Evolutionary conservation across 2,113 vertebrate species (phyloP).

Genomic region (Xenus cinereus): DNA sequence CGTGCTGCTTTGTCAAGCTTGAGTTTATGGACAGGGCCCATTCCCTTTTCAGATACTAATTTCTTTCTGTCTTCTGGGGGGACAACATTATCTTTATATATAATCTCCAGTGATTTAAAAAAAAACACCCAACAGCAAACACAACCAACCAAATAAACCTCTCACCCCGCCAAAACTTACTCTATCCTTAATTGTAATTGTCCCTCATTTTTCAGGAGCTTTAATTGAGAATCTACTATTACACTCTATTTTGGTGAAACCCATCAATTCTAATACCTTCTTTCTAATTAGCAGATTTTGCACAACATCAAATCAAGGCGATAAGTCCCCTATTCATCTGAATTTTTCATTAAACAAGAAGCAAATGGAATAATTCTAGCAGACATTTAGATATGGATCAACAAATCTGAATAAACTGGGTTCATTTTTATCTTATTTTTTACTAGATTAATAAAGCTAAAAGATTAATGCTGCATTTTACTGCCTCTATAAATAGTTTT

Average conservation of each 20-base stretch:
- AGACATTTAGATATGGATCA: conserved; percentile 34
- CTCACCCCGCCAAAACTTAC: background rate
- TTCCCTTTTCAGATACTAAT: background rate
- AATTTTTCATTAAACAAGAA: conserved; percentile 38
- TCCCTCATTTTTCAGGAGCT: background rate
- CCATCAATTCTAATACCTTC: background rate
- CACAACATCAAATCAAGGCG: conserved; percentile 10
- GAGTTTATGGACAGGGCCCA: background rate
- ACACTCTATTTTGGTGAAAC: conserved; percentile 27
- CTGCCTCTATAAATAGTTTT: conserved; percentile 9
- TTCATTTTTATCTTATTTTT: background rate
- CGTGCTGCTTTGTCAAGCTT: background rate
- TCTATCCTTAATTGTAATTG: background rate
- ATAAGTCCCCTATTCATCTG: conserved; percentile 30
- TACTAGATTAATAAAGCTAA: background rate
- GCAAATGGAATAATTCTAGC: conserved; percentile 10
- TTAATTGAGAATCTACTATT: conserved; percentile 12
- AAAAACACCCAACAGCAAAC: background rate
- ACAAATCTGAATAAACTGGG: conserved; percentile 12
- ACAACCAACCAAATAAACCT: background rate
- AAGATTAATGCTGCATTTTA: conserved; percentile 26
- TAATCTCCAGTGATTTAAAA: background rate
- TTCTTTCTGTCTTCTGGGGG: background rate
- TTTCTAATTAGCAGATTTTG: conserved; percentile 49
- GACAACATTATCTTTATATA: background rate